Evolutionary conservation across 2,113 vertebrate genomes (phyloP).

Genomic region (Chiloscyllium plagiosum): DNA sequence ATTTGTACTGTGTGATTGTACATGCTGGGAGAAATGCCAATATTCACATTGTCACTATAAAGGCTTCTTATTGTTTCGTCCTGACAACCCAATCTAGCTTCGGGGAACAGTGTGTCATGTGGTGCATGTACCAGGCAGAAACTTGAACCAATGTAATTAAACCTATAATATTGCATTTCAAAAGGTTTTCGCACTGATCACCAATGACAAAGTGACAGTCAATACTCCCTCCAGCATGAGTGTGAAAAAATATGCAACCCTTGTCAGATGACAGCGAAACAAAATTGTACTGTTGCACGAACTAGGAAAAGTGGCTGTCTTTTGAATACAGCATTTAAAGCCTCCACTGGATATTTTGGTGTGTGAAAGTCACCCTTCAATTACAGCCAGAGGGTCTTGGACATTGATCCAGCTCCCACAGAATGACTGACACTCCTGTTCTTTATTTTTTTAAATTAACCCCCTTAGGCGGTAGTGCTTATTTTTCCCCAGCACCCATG

Average conservation of each 20-base stretch:
- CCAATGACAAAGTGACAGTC: neutral
- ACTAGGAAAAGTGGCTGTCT: neutral
- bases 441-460: too few relatives aligned
- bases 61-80: neutral
- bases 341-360: neutral
- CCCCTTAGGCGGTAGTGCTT: too few relatives aligned
- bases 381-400: too few relatives aligned
- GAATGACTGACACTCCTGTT: too few relatives aligned
- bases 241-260: neutral
- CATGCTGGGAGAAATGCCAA: neutral
- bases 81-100: neutral
- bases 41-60: neutral
- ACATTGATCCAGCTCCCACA: too few relatives aligned
- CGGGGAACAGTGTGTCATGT: neutral
- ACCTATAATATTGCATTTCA: neutral
- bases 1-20: neutral
- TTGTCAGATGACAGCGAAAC: neutral
- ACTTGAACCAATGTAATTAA: neutral
- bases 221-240: neutral
- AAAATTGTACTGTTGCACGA: neutral
- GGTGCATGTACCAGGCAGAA: neutral
- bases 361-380: too few relatives aligned
- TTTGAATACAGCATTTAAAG: neutral
- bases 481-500: too few relatives aligned
- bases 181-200: neutral